Conservation (phyloP, 2,888 invertebrate species). For the Mesorhabditis belari region DNA sequence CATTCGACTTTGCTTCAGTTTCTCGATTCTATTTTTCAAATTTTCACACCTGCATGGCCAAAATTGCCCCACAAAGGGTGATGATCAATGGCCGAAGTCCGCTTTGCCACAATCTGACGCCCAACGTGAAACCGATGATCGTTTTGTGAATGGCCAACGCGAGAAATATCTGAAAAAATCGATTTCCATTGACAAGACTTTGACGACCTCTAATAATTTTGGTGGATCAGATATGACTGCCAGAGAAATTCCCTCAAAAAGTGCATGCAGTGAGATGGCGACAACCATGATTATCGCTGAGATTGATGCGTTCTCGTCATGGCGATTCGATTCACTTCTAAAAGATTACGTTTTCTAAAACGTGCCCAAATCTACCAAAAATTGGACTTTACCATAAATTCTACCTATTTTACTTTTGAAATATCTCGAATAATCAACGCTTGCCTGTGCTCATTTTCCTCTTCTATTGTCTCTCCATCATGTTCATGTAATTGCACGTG, state of each 20-base stretch:
- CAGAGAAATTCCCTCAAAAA: constrained; percentile 63
- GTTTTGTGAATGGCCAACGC: constrained; percentile 62
- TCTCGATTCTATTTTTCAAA: neutral
- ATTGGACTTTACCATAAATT: neutral
- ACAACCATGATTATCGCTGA: constrained; percentile 39
- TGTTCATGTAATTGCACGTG: neutral
- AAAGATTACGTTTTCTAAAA: too few species aligned
- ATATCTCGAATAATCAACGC: too few species aligned
- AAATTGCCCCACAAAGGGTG: constrained; percentile 13
- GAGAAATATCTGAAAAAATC: constrained; percentile 56
- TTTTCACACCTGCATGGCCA: constrained; percentile 22
- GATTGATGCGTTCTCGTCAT: neutral
- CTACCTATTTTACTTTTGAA: too few species aligned
- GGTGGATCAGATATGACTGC: constrained; percentile 57
- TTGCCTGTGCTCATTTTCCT: too few species aligned
- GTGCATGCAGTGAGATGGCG: constrained; percentile 62
- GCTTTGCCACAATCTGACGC: constrained; percentile 54
- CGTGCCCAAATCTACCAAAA: neutral
- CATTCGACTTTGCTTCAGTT: neutral
- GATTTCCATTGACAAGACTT: neutral
- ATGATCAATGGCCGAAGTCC: constrained; percentile 15
- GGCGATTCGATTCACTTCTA: too few species aligned
- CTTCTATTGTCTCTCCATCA: neutral
- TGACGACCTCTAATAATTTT: constrained; percentile 38
- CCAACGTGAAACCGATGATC: constrained; percentile 61